Base-by-base conservation (phyloP, 2,797 vertebrate species). In the Microcaecilia unicolor region DNA sequence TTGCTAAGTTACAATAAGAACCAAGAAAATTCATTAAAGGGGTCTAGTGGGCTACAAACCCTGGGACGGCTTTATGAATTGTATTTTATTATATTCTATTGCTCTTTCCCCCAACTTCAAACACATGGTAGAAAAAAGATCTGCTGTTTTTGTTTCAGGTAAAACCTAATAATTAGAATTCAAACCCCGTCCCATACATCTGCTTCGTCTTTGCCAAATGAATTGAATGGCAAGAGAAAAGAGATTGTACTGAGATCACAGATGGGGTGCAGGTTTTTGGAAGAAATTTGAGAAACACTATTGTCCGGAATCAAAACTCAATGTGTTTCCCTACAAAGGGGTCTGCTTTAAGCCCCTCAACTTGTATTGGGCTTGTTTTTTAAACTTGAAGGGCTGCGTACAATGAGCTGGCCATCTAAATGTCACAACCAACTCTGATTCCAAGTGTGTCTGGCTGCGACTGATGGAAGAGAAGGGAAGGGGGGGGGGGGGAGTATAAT, bases 281-380 rank as follows among this genome's bases (percentile, higher is more conserved):
- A 67, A 77, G 91, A 92, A 91, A 93, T 92, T 90, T 92, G 91
- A 93, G 91, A 90, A 94, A 92, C 91, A 91, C 89, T 73, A 91
- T 94, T 93, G 90, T 94, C 82, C 87, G 71, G 83, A 91, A 93
- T 88, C 87, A 91, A 92, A 94, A 93, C 91, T 92, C 91, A 88
- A 85, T 87, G 90, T 88, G 88, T 88, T 86, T 64, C 65, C 72
- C 71, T 66, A 90, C 93, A 47, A 92, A 87, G 79, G 85, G 53
- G 68, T 69, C 70, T 71, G 78, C 89, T 92, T 90, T 92, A 89
- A 91, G 90, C 87, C 69, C 62, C 73, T 72, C 84, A 78, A 84
- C 85, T 87, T 91, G 88, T 88, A 91, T 90, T 82, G 85, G 76
- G 74, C 85, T 87, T 93, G 90, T 93, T 93, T 93, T 92, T 92